Conservation (phyloP, 1,140 invertebrate species). For the Doryteuthis pealeii region DNA sequence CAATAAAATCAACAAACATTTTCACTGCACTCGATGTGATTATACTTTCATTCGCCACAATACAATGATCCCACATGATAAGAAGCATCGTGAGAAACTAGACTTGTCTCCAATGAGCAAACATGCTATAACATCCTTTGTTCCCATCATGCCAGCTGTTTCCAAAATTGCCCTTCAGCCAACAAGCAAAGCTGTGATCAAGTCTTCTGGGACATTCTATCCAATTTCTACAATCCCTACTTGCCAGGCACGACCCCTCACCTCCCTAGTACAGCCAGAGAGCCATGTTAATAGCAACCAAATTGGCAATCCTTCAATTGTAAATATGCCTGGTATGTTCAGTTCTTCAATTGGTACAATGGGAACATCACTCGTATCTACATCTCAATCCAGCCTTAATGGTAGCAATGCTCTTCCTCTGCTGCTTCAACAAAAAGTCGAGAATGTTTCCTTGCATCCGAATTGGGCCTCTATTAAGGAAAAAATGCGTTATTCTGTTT, state of each 20-base stretch:
- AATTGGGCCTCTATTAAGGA: slow-evolving; percentile 41
- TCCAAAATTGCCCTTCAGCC: slow-evolving; percentile 12
- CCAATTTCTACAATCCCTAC: slow-evolving; percentile 75
- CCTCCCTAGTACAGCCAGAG: slow-evolving; percentile 4
- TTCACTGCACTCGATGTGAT: slow-evolving; percentile 77
- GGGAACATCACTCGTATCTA: neutral
- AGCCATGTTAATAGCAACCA: neutral
- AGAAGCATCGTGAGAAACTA: slow-evolving; percentile 56
- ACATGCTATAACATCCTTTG: slow-evolving; percentile 18
- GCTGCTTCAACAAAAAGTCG: slow-evolving; percentile 50
- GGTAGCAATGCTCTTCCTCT: slow-evolving; percentile 41
- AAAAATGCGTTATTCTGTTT: slow-evolving; percentile 47
- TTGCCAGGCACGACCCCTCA: slow-evolving; percentile 9
- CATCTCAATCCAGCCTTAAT: slow-evolving; percentile 13
- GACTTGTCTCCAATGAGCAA: neutral
- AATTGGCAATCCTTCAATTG: slow-evolving; percentile 13
- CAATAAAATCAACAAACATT: slow-evolving; percentile 74
- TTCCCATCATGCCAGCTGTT: slow-evolving; percentile 31
- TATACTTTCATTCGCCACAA: slow-evolving; percentile 73
- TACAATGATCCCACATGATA: slow-evolving; percentile 75
- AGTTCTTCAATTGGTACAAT: neutral
- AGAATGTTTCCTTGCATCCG: slow-evolving; percentile 27
- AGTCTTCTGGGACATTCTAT: slow-evolving; percentile 90
- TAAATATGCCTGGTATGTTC: neutral
- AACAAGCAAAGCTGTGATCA: slow-evolving; percentile 69